phyloP scores from a whole-genome alignment of 2,888 invertebrate species.

The Zygogramma bicolorata region DNA sequence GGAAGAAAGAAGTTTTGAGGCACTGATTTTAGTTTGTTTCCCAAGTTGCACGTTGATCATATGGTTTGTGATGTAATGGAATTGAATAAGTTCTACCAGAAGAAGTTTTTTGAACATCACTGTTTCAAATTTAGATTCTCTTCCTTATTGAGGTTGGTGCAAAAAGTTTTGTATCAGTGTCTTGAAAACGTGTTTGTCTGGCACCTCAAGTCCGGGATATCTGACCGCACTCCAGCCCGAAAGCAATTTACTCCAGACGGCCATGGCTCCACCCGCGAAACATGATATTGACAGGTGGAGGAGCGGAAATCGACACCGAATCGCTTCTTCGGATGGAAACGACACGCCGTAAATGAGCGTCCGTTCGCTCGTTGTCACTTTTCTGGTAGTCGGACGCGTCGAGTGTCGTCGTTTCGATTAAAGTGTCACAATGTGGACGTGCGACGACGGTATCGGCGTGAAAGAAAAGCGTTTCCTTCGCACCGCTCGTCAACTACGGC shows the following conservation, averaged over 20 bases:
- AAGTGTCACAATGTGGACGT: slow-evolving; percentile 9
- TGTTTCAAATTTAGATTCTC: too few species aligned
- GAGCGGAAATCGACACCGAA: slow-evolving; percentile 24
- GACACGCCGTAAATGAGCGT: slow-evolving; percentile 35
- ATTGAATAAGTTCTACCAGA: too few species aligned
- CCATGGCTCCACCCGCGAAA: slow-evolving; percentile 21
- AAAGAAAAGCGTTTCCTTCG: slow-evolving; percentile 27
- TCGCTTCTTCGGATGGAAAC: slow-evolving; percentile 22
- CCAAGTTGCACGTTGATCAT: too few species aligned
- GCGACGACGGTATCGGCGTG: background rate
- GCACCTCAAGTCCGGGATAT: too few species aligned
- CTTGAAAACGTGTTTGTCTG: too few species aligned
- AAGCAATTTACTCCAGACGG: slow-evolving; percentile 33
- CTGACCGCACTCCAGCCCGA: slow-evolving; percentile 7
- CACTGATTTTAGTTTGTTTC: too few species aligned
- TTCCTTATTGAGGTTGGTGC: too few species aligned
- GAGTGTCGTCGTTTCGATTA: slow-evolving; percentile 11
- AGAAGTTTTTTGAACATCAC: too few species aligned
- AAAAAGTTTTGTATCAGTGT: too few species aligned
- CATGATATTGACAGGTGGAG: slow-evolving; percentile 39
- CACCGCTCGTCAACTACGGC: slow-evolving; percentile 17
- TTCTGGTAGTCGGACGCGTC: background rate
- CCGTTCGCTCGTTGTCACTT: slow-evolving; percentile 30
- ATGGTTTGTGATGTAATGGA: too few species aligned
- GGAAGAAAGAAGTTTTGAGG: too few species aligned